Percentiles rank a stretch among this genome's conserved stretches.
phyloP scores from a whole-genome alignment of 1,140 invertebrate species.

The Elymnias hypermnestra region DNA sequence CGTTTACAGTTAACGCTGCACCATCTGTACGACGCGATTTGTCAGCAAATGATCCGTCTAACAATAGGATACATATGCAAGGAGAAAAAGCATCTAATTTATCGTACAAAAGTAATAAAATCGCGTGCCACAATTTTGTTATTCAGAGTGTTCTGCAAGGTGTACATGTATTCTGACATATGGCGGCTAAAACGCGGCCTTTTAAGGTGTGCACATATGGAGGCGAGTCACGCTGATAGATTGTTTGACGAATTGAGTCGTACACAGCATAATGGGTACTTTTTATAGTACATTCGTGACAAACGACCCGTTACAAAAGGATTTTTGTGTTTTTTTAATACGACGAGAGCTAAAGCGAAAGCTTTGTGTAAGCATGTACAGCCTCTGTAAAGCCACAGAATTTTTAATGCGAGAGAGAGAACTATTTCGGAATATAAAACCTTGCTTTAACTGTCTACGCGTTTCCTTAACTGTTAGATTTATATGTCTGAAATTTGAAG shows the following conservation, averaged over 20 bases:
- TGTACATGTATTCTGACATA: constrained; percentile 41
- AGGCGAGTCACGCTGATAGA: constrained; percentile 35
- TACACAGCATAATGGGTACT: constrained; percentile 34
- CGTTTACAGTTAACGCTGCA: constrained; percentile 51
- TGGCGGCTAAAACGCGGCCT: constrained; percentile 53
- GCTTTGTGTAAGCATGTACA: not conserved
- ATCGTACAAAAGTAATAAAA: constrained; percentile 13
- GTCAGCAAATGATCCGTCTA: constrained; percentile 25
- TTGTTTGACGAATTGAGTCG: constrained; percentile 40
- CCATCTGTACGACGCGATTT: constrained; percentile 48
- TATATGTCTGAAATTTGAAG: no score
- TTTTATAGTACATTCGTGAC: constrained; percentile 28
- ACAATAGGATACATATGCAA: no score
- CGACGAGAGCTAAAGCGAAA: not conserved
- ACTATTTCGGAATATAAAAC: no score
- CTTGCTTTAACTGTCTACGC: no score
- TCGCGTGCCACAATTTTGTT: constrained; percentile 11
- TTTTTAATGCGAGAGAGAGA: no score
- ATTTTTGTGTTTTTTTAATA: not conserved
- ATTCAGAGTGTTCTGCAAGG: constrained; percentile 4
- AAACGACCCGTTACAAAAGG: constrained; percentile 18
- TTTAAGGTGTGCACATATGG: constrained; percentile 50
- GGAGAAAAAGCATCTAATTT: constrained; percentile 8
- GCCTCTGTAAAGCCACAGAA: no score
- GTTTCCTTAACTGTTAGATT: no score